These are phyloP conservation scores for Stichopus horrens DNA, from an alignment of 53 echinoderm and acorn worm genomes.

Conservation along the genomic window DNA sequence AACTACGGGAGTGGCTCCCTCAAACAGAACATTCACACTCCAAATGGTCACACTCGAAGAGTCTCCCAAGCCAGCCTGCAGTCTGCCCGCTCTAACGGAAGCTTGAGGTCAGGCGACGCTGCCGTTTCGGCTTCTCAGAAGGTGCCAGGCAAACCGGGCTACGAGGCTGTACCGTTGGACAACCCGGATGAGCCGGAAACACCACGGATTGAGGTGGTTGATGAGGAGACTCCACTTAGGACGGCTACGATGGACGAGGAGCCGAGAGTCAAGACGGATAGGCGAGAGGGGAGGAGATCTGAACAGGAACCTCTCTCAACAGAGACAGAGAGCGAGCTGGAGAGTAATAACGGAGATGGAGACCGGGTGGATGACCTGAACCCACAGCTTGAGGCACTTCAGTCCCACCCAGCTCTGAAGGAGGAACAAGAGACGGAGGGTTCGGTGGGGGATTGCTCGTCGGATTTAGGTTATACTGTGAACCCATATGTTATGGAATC, in stretches of 20 bases:
- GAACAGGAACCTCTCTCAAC: slow-evolving; percentile 31
- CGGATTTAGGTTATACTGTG: slow-evolving; percentile 48
- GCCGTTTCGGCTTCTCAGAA: neutral
- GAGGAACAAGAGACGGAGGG: slow-evolving; percentile 58
- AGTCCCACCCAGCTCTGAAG: slow-evolving; percentile 58
- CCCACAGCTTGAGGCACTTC: slow-evolving; percentile 72
- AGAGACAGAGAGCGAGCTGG: slow-evolving; percentile 37
- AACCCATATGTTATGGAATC: slow-evolving; percentile 60
- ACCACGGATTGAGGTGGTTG: slow-evolving; percentile 25
- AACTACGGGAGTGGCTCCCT: slow-evolving; percentile 20
- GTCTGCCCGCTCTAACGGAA: slow-evolving; percentile 48
- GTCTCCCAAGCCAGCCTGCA: slow-evolving; percentile 64
- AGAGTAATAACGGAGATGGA: slow-evolving; percentile 49
- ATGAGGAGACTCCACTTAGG: neutral
- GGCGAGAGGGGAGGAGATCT: neutral
- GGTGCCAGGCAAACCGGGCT: slow-evolving; percentile 33
- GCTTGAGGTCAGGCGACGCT: neutral
- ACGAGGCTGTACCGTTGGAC: slow-evolving; percentile 56
- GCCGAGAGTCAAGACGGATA: slow-evolving; percentile 12
- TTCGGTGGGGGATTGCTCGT: slow-evolving; percentile 63
- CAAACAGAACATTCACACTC: slow-evolving; percentile 9
- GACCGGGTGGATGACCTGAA: slow-evolving; percentile 67
- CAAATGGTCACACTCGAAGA: slow-evolving; percentile 45
- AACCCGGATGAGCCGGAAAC: slow-evolving; percentile 38
- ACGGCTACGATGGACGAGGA: slow-evolving; percentile 13